phyloP scores from a whole-genome alignment of 2,888 invertebrate genomes.

The Limnephilus lunatus region DNA sequence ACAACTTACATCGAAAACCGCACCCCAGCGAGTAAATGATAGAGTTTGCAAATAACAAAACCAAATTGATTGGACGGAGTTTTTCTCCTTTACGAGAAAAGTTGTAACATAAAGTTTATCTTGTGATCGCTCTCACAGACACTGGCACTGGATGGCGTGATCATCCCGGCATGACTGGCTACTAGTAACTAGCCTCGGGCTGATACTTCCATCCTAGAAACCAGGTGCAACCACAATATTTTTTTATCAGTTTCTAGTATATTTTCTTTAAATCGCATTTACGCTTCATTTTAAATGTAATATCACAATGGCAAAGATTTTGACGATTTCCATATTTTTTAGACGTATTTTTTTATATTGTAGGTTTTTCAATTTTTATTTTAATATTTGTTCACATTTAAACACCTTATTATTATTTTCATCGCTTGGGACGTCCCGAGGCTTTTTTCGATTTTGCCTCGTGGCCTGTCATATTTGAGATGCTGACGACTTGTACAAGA shows the following conservation, averaged over 20 bases:
- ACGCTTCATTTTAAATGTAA: no score
- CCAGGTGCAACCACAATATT: neutral
- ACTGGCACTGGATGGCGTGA: neutral
- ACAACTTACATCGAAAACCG: neutral
- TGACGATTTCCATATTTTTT: no score
- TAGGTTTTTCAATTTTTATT: no score
- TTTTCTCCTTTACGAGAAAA: constrained; percentile 58
- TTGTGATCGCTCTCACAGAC: constrained; percentile 39
- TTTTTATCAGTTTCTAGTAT: neutral
- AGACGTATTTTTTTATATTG: no score
- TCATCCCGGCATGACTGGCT: neutral
- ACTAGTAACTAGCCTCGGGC: neutral
- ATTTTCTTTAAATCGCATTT: neutral
- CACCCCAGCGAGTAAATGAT: constrained; percentile 39
- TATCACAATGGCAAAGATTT: no score
- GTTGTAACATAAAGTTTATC: constrained; percentile 57
- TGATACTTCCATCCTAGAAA: neutral
- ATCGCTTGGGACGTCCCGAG: no score
- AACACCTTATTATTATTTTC: no score
- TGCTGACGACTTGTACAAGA: no score
- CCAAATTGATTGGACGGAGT: constrained; percentile 55
- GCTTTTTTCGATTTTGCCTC: no score
- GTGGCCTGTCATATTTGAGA: no score
- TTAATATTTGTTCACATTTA: no score
- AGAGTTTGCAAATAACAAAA: constrained; percentile 59